Evolutionary conservation across 2,797 vertebrate species (phyloP).

Genomic region (Syndactyla subalaris): DNA sequence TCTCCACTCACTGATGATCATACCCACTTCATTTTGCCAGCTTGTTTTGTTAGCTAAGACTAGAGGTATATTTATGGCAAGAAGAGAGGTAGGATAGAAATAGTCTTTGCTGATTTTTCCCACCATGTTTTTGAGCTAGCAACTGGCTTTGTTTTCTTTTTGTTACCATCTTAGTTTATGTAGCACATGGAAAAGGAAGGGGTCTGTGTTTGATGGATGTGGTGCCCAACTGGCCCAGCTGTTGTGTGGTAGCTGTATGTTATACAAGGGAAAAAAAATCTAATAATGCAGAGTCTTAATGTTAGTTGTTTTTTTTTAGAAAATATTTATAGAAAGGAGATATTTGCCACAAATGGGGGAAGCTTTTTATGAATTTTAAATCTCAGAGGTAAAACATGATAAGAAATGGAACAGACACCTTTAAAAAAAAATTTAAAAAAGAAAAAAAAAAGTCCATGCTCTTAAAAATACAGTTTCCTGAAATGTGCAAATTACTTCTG

Average conservation of each 20-base stretch:
- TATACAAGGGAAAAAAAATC: rapidly evolving
- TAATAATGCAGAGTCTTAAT: background rate
- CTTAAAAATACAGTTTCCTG: background rate
- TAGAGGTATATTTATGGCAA: background rate
- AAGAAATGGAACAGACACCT: background rate
- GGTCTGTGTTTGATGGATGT: background rate
- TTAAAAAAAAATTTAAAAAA: too few relatives aligned
- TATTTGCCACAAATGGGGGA: background rate
- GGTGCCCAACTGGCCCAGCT: rapidly evolving
- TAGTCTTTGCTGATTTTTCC: background rate
- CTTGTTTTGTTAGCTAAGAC: background rate
- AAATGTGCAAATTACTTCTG: background rate
- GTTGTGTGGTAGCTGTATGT: background rate
- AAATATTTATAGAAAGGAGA: background rate
- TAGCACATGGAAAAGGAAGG: background rate
- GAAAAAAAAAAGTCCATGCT: background rate
- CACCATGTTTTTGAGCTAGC: background rate
- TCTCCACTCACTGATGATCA: background rate
- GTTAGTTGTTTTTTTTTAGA: background rate
- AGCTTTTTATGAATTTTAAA: background rate
- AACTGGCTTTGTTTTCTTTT: background rate
- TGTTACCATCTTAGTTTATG: background rate
- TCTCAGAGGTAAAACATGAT: background rate
- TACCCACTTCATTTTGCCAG: background rate
- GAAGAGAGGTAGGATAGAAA: background rate